These are phyloP conservation scores for Antrozous pallidus DNA, from an alignment of 2,797 vertebrate species.

Conservation along the genomic window DNA sequence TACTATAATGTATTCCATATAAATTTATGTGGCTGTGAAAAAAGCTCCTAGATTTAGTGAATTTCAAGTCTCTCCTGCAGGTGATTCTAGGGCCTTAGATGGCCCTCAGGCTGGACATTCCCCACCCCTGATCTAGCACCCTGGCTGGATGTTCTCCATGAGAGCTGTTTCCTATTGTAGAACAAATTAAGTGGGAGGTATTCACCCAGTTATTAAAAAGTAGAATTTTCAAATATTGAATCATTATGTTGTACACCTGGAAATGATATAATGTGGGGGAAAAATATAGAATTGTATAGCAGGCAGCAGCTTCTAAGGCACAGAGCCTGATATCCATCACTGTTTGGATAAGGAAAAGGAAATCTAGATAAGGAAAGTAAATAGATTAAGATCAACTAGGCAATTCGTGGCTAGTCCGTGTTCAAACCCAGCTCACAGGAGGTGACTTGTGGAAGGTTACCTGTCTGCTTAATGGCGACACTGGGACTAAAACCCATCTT, in stretches of 20 bases:
- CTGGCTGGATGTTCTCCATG: not conserved
- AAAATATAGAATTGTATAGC: not conserved
- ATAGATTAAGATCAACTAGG: not conserved
- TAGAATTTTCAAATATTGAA: not conserved
- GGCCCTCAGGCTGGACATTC: too few relatives aligned
- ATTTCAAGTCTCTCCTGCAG: too few relatives aligned
- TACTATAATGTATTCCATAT: too few relatives aligned
- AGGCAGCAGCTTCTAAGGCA: not conserved
- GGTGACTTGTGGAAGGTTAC: not conserved
- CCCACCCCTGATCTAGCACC: not conserved
- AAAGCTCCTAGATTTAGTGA: too few relatives aligned
- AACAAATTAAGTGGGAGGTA: not conserved
- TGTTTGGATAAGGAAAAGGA: not conserved
- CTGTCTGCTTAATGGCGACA: not conserved
- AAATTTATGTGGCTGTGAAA: too few relatives aligned
- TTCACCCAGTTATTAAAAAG: not conserved
- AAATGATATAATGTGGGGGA: not conserved
- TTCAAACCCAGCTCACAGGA: not conserved
- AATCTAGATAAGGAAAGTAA: not conserved
- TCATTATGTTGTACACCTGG: not conserved
- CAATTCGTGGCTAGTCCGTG: not conserved
- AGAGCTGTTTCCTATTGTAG: not conserved
- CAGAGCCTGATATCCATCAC: not conserved
- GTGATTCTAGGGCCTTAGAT: too few relatives aligned
- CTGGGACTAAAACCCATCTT: not conserved